Base-by-base conservation (phyloP, 2,888 invertebrate species). In the Amblyjoppa fuscipennis region DNA sequence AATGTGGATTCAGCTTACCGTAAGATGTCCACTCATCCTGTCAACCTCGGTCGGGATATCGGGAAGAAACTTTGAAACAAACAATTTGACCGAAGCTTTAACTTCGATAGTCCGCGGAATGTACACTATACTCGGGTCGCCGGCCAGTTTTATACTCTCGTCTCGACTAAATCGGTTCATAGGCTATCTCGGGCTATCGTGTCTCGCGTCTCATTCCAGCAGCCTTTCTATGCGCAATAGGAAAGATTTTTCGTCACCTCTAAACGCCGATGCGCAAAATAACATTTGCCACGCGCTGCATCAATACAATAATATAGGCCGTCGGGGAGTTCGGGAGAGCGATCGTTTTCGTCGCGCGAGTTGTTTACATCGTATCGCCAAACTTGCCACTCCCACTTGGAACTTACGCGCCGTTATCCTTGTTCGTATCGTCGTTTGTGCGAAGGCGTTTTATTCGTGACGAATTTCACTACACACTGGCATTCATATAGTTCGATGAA, bases 81-180 rank as follows among this genome's bases (percentile, higher is more conserved):
- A 28, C 11, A 59, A 53, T 45, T 20, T 73, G 66, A 56, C 73
- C 80, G 73, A 45, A 45, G 45, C 20, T 20, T 66, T 61, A 38
- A 38, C 79, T 70, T 70, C 51, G n/a, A 56, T 41, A 28, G 41
- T 53, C 64, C 45, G 45, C 45, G 34, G 69, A 78, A 56, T 80
- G 80, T 11, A n/a, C 41, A 41, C 25, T 45, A 51, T 25, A 73
- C 53, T 38, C 45, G 73, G 9, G 66, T 13, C 66, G 66, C 16
- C 45, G 20, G 20, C 31, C 53, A 73, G 80, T 73, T 80, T 80
- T 80, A 80, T 66, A 66, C 73, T 73, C 53, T 80, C 66, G 64
- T 25, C 59, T 4, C 25, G 28, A 11, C 59, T 11, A 20, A 13
- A 13, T 20, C 59, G 59, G 59, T 25, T 59, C 59, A 25, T 6